These are phyloP conservation scores for Hesperia comma DNA, from an alignment of 2,888 invertebrate genomes.

Conservation along the genomic window DNA sequence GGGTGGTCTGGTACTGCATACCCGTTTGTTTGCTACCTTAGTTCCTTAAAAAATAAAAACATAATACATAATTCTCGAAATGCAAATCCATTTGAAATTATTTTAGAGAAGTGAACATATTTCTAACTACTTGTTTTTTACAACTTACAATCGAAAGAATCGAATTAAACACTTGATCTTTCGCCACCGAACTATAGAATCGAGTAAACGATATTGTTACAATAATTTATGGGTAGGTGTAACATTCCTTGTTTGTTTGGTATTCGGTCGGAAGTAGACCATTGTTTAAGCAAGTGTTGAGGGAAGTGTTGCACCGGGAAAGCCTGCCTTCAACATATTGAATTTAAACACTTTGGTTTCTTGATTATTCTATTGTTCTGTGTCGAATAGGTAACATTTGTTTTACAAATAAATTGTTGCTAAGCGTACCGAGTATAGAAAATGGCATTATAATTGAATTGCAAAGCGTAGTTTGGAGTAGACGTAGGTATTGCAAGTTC, in stretches of 20 bases:
- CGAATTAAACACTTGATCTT: conserved; percentile 19
- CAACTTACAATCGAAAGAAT: conserved; percentile 17
- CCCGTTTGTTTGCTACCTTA: too few species aligned
- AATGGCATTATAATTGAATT: not conserved
- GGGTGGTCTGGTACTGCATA: too few species aligned
- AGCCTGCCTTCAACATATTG: conserved; percentile 21
- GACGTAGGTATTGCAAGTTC: too few species aligned
- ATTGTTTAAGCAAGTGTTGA: conserved; percentile 77
- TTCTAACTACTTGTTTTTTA: not conserved
- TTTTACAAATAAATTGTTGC: conserved; percentile 15
- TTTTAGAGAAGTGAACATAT: not conserved
- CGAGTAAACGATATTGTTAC: conserved; percentile 40
- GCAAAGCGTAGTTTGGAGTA: too few species aligned
- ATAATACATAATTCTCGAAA: too few species aligned
- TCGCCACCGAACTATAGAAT: conserved; percentile 39
- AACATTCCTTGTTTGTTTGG: conserved; percentile 33
- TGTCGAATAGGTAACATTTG: conserved; percentile 20
- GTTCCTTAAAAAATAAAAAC: too few species aligned
- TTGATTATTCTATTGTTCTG: conserved; percentile 40
- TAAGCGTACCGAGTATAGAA: not conserved
- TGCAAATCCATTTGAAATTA: too few species aligned
- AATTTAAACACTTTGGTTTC: conserved; percentile 36
- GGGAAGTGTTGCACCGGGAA: conserved; percentile 54
- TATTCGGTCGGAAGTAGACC: conserved; percentile 57
- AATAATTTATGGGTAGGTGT: conserved; percentile 45